Conservation (phyloP, 1,140 invertebrate genomes). For the Drosophila willistoni region DNA sequence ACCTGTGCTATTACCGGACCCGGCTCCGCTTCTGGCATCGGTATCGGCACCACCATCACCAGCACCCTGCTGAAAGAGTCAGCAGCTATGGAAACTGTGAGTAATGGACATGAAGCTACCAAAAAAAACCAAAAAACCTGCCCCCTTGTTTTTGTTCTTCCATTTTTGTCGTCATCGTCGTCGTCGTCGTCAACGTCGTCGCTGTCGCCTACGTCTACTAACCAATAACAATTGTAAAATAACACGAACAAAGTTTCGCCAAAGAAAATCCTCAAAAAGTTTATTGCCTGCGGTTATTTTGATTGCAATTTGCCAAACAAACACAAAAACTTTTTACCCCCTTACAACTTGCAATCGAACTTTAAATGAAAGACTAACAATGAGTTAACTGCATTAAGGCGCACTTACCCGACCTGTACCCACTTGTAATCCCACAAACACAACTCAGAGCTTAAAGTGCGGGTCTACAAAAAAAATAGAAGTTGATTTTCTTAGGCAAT, state of each 20-base stretch:
- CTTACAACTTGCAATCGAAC: conserved; percentile 52
- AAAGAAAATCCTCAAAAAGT: conserved; percentile 54
- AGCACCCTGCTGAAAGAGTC: neutral
- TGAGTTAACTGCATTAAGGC: conserved; percentile 47
- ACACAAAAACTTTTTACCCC: conserved; percentile 35
- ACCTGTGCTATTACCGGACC: conserved; percentile 17
- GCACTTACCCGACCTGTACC: neutral
- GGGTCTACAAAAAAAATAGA: neutral
- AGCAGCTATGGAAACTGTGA: conserved; percentile 54
- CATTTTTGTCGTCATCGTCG: conserved; percentile 10
- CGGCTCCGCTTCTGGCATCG: neutral
- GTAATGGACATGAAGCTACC: conserved; percentile 49
- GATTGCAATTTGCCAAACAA: conserved; percentile 67
- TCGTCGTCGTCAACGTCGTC: neutral
- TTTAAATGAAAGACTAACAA: conserved; percentile 63
- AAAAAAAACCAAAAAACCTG: conserved; percentile 25
- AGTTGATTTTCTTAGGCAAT: neutral
- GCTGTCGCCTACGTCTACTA: conserved; percentile 48
- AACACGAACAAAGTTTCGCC: conserved; percentile 33
- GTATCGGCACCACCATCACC: neutral
- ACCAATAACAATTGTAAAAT: conserved; percentile 58
- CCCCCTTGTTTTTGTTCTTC: neutral
- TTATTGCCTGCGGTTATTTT: conserved; percentile 75
- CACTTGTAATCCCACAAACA: neutral
- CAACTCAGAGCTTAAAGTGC: neutral